Conservation (phyloP, 2,797 vertebrate species). For the Pitangus sulphuratus region DNA sequence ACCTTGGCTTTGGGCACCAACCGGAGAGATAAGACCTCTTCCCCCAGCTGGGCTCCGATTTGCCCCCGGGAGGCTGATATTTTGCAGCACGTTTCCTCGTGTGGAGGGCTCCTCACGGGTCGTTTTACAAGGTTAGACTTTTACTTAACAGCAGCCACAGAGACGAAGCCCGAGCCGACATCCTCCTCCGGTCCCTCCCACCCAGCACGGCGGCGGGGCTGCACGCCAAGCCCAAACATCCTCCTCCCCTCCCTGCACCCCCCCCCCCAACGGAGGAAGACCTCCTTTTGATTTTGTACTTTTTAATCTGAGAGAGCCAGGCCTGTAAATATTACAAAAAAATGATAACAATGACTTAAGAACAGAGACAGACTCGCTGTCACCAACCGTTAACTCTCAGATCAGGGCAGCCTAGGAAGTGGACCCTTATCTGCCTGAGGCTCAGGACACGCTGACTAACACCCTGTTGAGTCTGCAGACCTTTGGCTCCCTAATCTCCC, state of each 20-base stretch:
- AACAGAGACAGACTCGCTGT: slow-evolving; percentile 68
- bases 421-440: slow-evolving; percentile 58
- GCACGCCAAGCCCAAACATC: neutral
- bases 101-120: neutral
- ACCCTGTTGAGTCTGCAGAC: slow-evolving; percentile 31
- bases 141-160: neutral
- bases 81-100: neutral
- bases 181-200: neutral
- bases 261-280: slow-evolving; percentile 8
- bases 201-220: neutral
- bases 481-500: slow-evolving; percentile 59
- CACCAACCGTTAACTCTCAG: slow-evolving; percentile 64
- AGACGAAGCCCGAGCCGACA: neutral
- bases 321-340: slow-evolving; percentile 55
- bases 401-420: slow-evolving; percentile 65
- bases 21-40: neutral
- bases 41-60: neutral
- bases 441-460: slow-evolving; percentile 68
- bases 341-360: slow-evolving; percentile 62
- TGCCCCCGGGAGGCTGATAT: neutral
- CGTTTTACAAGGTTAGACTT: neutral
- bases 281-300: slow-evolving; percentile 26
- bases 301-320: slow-evolving; percentile 55
- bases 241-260: neutral
- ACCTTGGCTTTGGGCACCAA: neutral